Conservation (phyloP, 2,888 invertebrate genomes). For the Netelia fuscicornis region DNA sequence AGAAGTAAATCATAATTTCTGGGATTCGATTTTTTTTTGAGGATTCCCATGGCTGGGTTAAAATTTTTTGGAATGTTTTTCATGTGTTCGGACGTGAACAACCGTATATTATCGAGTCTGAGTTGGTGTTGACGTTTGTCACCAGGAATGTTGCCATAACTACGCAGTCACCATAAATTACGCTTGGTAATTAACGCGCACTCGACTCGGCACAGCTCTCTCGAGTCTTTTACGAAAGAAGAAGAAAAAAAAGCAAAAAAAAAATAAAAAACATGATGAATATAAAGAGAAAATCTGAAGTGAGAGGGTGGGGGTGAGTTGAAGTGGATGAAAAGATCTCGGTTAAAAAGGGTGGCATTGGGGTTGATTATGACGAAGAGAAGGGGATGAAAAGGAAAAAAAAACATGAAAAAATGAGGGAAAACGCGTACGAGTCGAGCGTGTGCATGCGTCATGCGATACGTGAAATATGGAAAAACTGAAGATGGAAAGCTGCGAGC, state of each 20-base stretch:
- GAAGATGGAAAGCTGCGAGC: background rate
- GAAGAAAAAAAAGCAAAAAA: constrained; percentile 1
- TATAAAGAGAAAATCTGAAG: constrained; percentile 46
- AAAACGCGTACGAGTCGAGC: constrained; percentile 11
- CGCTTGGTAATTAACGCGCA: constrained; percentile 63
- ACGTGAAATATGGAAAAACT: background rate
- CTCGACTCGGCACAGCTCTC: constrained; percentile 36
- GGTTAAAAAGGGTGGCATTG: constrained; percentile 30
- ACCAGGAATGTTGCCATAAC: constrained; percentile 42
- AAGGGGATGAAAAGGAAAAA: constrained; percentile 24
- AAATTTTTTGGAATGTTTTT: constrained; percentile 22
- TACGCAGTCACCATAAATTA: constrained; percentile 56
- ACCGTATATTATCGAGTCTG: background rate
- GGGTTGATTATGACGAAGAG: constrained; percentile 1
- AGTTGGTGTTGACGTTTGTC: constrained; percentile 41
- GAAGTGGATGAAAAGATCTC: constrained; percentile 44
- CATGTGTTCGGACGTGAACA: constrained; percentile 16
- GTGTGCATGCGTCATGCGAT: background rate
- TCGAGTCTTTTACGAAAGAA: constrained; percentile 28
- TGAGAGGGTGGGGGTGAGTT: constrained; percentile 29
- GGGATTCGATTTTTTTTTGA: background rate
- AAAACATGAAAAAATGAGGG: constrained; percentile 34
- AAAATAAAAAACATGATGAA: background rate
- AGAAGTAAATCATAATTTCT: background rate
- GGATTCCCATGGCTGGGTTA: background rate